Conservation (phyloP, 2,888 invertebrate genomes). For the Dimorphilus gyrociliatus region DNA sequence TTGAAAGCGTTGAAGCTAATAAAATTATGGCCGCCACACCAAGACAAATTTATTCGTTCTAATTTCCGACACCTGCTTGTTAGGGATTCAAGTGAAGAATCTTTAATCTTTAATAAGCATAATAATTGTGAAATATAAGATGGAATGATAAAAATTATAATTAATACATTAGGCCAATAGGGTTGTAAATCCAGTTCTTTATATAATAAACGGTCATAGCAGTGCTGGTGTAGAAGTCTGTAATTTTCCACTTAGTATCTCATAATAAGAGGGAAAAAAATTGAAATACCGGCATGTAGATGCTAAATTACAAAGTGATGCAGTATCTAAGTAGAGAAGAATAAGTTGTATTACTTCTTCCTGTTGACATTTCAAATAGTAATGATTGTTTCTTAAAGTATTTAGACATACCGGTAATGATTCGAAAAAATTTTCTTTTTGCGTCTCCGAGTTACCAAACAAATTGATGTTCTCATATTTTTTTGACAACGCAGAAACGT, state of each 20-base stretch:
- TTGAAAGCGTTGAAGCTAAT: slow-evolving; percentile 42
- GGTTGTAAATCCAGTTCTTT: slow-evolving; percentile 59
- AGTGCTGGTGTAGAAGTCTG: slow-evolving; percentile 47
- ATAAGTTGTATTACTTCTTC: slow-evolving; percentile 65
- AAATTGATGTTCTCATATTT: too few relatives aligned
- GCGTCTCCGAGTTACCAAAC: too few relatives aligned
- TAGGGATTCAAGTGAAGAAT: slow-evolving; percentile 17
- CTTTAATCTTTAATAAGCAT: slow-evolving; percentile 19
- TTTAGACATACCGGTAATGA: too few relatives aligned
- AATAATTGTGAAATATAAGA: slow-evolving; percentile 1
- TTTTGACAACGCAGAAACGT: too few relatives aligned
- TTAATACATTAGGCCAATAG: slow-evolving; percentile 33
- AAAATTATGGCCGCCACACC: slow-evolving; percentile 59
- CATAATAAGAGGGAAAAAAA: too few relatives aligned
- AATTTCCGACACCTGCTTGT: slow-evolving; percentile 36
- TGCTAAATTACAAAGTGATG: slow-evolving; percentile 57
- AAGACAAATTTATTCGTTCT: slow-evolving; percentile 65
- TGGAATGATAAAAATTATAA: neutral
- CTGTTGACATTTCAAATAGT: too few relatives aligned
- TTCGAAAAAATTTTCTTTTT: too few relatives aligned
- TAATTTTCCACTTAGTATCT: slow-evolving; percentile 6
- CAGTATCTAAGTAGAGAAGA: slow-evolving; percentile 60
- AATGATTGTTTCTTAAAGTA: too few relatives aligned
- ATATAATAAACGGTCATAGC: slow-evolving; percentile 60
- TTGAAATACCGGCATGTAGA: slow-evolving; percentile 48